Evolutionary conservation across 2,797 vertebrate species (phyloP), one percentile per base, ranked within the genome.

Genomic region (Peromyscus eremicus): DNA sequence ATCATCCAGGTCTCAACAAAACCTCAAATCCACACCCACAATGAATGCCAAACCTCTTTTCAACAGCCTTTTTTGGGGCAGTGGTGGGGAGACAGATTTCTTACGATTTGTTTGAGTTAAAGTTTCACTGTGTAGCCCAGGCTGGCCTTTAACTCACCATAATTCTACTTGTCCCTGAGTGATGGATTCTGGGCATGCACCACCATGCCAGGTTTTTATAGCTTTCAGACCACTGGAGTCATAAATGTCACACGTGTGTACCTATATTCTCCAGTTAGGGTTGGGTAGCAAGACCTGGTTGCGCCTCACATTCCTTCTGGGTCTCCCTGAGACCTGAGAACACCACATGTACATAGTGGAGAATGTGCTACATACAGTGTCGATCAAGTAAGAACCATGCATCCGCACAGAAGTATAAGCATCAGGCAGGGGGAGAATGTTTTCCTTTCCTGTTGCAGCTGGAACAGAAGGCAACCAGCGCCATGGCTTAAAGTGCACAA

Each of bases 361-460:
- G 19, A 5, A 21, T 52, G 37, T 46, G 34, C 57, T 17, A 16
- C 43, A 4, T 0, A 1, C 23, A 7, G 5, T 32, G 29, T 37
- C 55, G 19, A 21, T 60, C 19, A 43, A 34, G n/a, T n/a, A 79
- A 93, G 77, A 93, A 62, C 16, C 32, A 46, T 13, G 23, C 34
- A 25, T 96, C 85, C 52, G 6, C 19, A 34, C 21, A 64, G 81
- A 68, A 75, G 76, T 80, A 8, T 21, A 57, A 83, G 57, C 27
- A 52, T 34, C 68, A 66, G 49, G 66, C 49, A 68, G n/a, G 4
- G 32, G 14, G 46, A n/a, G 4, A 34, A 46, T 37, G 5, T 40
- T 80, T 94, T 88, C 55, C 85, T 90, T 88, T 96, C 77, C 82
- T 79, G 10, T 62, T 89, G 90, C 60, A 60, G 55, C 84, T 91